Evolutionary conservation across 2,888 invertebrate genomes (phyloP), one percentile per base, ranked within the genome.

Genomic region (Apodemia zela): DNA sequence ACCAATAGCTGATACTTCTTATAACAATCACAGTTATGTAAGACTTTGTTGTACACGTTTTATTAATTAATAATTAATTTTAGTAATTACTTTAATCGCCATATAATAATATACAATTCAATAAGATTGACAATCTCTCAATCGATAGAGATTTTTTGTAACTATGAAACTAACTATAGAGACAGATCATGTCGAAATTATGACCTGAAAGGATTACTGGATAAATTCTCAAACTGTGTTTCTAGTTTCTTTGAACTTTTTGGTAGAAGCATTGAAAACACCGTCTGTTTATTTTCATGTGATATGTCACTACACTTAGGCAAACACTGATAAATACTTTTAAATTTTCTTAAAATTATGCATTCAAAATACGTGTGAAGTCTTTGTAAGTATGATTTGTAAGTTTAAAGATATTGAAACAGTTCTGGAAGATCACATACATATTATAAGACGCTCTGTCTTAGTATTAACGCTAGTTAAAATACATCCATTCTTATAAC

Each of bases 1-100:
- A 82, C 81, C 83, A 79, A 84, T 81, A 83, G 74, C 76, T 77
- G 80, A 77, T 79, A 80, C 68, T 59, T 60, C 60, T 21, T 18
- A 51, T 21, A 51, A 65, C 49, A 67, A 68, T 67, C 65, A 68
- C 68, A 66, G 68, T 61, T 66, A 60, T 33, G 38, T 62, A 11
- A 57, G 62, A 66, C 63, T 67, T 68, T 65, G 59, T 61, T 67
- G 63, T 64, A 67, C 68, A 67, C 66, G 64, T 51, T 51, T 18
- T 13, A 21, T 51, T 18, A 18, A 51, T 18, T 21, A 21, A 21
- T 21, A 2, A 51, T 21, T 13, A 51, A 18, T 51, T 21, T 51
- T 11, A 21, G 21, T 21, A 21, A 21, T 51, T 49, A 49, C 17
- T 49, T 18, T 51, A 21, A 21, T 51, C 11, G 21, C 21, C 18